A percentile compares a stretch with the other conserved stretches of the same genome.
Conservation (phyloP, 1,140 invertebrate genomes). For the Linepithema humile region DNA sequence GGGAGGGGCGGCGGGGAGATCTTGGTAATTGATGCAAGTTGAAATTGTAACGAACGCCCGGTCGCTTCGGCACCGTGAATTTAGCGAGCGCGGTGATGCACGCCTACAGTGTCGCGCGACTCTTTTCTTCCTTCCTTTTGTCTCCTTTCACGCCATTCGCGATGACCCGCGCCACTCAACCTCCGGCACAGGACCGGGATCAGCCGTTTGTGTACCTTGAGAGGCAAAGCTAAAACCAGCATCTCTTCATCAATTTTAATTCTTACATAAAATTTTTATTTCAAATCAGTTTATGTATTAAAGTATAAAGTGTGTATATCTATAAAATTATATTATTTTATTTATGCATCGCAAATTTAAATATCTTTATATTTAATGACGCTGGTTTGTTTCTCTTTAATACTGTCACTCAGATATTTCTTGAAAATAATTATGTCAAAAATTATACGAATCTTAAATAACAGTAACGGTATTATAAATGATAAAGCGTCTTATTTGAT, state of each 20-base stretch:
- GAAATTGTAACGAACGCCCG: constrained; percentile 67
- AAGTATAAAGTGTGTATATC: neutral
- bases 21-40: constrained; percentile 63
- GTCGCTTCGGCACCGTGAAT: constrained; percentile 43
- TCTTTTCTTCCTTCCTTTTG: constrained; percentile 28
- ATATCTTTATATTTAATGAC: neutral
- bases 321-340: neutral
- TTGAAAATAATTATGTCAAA: neutral
- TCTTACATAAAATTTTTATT: neutral
- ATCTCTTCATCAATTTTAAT: neutral
- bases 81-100: constrained; percentile 26
- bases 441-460: neutral
- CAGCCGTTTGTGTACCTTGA: neutral
- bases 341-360: neutral
- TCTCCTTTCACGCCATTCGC: neutral
- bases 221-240: neutral
- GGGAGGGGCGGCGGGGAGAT: neutral
- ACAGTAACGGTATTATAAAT: neutral
- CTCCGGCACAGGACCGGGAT: constrained; percentile 5
- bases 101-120: constrained; percentile 9
- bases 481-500: neutral
- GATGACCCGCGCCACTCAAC: constrained; percentile 30
- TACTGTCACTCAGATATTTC: neutral
- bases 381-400: neutral
- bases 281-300: neutral